These are phyloP conservation scores for Chydorus sphaericus DNA, from an alignment of 2,888 invertebrate genomes.

Conservation along the genomic window DNA sequence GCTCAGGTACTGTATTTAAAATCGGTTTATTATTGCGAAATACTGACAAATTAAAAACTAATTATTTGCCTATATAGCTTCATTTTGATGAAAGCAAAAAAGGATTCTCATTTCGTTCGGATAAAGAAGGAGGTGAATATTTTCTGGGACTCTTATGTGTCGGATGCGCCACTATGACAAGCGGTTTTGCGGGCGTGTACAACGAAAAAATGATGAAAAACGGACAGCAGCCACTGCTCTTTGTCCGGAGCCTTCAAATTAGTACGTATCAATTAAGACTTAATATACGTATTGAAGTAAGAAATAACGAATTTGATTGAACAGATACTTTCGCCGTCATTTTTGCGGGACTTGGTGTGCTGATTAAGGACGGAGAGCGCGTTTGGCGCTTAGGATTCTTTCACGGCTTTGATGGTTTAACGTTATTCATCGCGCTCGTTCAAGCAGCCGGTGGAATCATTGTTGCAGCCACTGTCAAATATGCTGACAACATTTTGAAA, in stretches of 20 bases:
- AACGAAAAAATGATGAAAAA: constrained; percentile 7
- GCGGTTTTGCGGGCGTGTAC: constrained; percentile 1
- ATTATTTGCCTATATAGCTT: no score
- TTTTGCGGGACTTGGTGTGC: neutral
- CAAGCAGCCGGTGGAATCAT: neutral
- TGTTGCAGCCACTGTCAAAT: neutral
- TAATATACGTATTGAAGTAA: no score
- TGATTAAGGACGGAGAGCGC: neutral
- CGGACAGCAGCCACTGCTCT: neutral
- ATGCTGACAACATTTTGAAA: neutral
- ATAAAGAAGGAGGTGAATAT: neutral
- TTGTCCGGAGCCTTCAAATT: neutral
- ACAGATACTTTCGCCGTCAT: neutral
- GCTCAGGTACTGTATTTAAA: neutral
- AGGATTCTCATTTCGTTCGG: neutral
- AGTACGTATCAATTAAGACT: no score
- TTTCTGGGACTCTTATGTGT: neutral
- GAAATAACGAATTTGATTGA: no score
- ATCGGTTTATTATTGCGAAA: no score
- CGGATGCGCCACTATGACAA: neutral
- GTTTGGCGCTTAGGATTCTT: neutral
- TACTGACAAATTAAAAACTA: neutral
- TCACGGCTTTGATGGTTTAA: neutral
- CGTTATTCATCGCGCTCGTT: no score
- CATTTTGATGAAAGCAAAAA: neutral